Conservation (phyloP, 2,888 invertebrate genomes). For the Monopis laevigella region DNA sequence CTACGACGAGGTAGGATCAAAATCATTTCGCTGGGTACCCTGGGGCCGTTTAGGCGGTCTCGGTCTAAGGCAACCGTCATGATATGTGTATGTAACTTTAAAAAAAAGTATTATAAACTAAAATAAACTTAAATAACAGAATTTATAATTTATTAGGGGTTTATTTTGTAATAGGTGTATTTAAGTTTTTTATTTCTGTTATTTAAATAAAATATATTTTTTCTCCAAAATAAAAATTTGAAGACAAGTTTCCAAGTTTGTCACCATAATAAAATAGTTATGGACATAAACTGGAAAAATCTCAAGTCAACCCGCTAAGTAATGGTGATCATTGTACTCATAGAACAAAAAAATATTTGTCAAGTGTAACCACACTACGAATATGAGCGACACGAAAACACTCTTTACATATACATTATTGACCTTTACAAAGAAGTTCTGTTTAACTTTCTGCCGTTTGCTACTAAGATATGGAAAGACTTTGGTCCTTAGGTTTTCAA, state of each 20-base stretch:
- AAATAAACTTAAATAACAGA: too few relatives aligned
- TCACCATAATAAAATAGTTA: not conserved
- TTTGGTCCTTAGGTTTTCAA: constrained; percentile 43
- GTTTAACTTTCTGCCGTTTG: constrained; percentile 55
- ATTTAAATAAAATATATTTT: too few relatives aligned
- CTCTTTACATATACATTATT: constrained; percentile 61
- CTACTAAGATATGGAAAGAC: constrained; percentile 64
- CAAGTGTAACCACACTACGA: constrained; percentile 40
- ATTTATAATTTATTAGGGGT: too few relatives aligned
- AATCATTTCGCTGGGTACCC: too few relatives aligned
- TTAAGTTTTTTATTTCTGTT: too few relatives aligned
- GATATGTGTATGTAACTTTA: too few relatives aligned
- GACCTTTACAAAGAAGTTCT: constrained; percentile 62
- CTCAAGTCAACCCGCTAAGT: constrained; percentile 35
- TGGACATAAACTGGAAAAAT: constrained; percentile 17
- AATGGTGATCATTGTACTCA: constrained; percentile 55
- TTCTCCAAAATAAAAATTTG: not conserved
- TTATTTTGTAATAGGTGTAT: too few relatives aligned
- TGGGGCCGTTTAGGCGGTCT: too few relatives aligned
- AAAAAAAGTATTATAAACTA: too few relatives aligned
- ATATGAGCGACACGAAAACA: constrained; percentile 59
- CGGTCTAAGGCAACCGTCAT: too few relatives aligned
- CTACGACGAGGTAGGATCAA: too few relatives aligned
- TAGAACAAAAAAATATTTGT: constrained; percentile 62
- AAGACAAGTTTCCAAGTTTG: not conserved